Evolutionary conservation across 2,797 vertebrate genomes (phyloP).

Genomic region (Labroides dimidiatus): DNA sequence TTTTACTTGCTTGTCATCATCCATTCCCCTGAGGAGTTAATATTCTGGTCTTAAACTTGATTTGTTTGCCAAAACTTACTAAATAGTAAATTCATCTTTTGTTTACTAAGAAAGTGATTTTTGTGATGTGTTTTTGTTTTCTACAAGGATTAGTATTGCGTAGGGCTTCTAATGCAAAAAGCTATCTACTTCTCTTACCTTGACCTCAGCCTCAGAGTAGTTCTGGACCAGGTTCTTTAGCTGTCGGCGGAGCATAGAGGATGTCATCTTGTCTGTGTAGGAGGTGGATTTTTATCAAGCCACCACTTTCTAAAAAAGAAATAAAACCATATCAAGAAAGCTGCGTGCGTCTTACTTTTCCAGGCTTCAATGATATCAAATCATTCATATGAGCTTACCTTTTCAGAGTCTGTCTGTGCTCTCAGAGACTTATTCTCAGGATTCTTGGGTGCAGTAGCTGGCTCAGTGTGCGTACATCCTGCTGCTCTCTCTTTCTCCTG

Average conservation of each 20-base stretch:
- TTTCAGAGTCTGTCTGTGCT: constrained; percentile 22
- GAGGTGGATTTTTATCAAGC: constrained; percentile 46
- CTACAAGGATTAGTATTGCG: too few relatives aligned
- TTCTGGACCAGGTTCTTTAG: constrained; percentile 99
- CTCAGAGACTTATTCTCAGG: neutral
- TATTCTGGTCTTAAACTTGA: too few relatives aligned
- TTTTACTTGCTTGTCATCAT: too few relatives aligned
- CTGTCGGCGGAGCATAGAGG: constrained; percentile 95
- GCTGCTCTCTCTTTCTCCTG: constrained; percentile 45
- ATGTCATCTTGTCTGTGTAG: constrained; percentile 88
- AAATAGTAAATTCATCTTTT: too few relatives aligned
- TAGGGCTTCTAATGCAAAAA: too few relatives aligned
- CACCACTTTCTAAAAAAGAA: constrained; percentile 32
- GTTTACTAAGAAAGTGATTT: too few relatives aligned
- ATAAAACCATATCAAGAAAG: constrained; percentile 10
- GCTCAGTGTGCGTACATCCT: constrained; percentile 65
- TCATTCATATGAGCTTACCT: constrained; percentile 43
- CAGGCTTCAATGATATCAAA: neutral
- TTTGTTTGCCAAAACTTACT: too few relatives aligned
- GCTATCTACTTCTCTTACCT: constrained; percentile 79
- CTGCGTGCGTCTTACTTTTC: neutral
- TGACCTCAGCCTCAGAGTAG: constrained; percentile 98
- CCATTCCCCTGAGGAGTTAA: too few relatives aligned
- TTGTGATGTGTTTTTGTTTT: too few relatives aligned
- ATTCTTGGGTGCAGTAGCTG: constrained; percentile 4